Conservation (phyloP, 30 jellyfish, hydroid and myxozoan species). For the Haliclystus octoradiatus region DNA sequence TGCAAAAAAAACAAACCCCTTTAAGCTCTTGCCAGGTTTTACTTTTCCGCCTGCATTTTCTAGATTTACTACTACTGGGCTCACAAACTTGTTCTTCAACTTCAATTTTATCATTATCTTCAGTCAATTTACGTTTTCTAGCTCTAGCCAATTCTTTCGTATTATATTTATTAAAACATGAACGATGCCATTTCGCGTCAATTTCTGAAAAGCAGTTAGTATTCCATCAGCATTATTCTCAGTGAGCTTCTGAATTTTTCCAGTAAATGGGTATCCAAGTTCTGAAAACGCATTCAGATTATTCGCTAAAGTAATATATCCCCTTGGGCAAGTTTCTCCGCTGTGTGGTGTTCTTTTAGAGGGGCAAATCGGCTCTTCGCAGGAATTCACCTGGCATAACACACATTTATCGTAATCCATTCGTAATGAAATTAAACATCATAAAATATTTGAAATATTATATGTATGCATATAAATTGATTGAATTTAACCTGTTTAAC, state of each 20-base stretch:
- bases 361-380: no score
- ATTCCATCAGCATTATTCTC: slow-evolving; percentile 8
- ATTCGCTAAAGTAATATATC: slow-evolving; percentile 21
- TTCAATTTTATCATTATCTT: slow-evolving; percentile 14
- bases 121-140: slow-evolving; percentile 15
- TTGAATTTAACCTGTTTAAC: no score
- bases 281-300: slow-evolving; percentile 16
- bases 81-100: slow-evolving; percentile 2
- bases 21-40: no score
- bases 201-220: slow-evolving; percentile 8
- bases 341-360: no score
- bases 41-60: slow-evolving; percentile 4
- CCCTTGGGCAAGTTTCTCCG: no score
- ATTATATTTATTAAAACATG: slow-evolving; percentile 14
- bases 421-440: no score
- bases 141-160: slow-evolving; percentile 25
- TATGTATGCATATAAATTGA: no score
- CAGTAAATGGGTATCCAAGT: slow-evolving; percentile 15
- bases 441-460: no score
- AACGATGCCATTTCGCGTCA: slow-evolving; percentile 22
- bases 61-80: not conserved
- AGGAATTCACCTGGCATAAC: no score
- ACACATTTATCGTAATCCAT: no score
- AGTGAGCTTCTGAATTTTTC: no score
- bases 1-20: slow-evolving; percentile 17